Percentiles rank a stretch among this genome's conserved stretches.
phyloP scores from a whole-genome alignment of 2,797 vertebrate genomes.

The Tokudaia muenninki region DNA sequence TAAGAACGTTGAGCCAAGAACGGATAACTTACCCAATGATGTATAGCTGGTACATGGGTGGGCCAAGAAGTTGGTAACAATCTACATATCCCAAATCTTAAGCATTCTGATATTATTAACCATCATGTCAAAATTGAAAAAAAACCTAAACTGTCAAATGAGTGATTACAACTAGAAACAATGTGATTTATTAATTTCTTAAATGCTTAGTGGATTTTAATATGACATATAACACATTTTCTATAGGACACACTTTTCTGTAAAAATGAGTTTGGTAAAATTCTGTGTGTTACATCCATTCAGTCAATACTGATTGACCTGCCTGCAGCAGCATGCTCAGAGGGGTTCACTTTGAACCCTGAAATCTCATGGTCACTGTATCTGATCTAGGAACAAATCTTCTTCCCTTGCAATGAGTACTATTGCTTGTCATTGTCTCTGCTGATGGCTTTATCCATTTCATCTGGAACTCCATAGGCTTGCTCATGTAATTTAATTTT shows the following conservation, averaged over 20 bases:
- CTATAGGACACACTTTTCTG: background rate
- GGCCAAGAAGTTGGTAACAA: background rate
- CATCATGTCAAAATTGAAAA: background rate
- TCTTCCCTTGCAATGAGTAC: background rate
- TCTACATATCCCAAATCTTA: background rate
- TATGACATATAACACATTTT: background rate
- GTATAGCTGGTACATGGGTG: background rate
- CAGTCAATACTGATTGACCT: background rate
- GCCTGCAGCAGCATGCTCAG: background rate
- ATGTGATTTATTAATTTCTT: background rate
- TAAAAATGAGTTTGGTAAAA: background rate
- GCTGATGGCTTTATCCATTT: background rate
- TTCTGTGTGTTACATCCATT: background rate
- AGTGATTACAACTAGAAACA: background rate
- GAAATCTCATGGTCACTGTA: background rate
- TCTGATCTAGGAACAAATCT: background rate
- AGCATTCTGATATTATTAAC: background rate
- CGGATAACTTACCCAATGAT: slow-evolving; percentile 2
- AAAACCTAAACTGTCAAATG: background rate
- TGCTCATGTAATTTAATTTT: background rate
- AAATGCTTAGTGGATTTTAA: background rate
- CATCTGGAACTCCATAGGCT: background rate
- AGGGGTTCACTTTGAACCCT: background rate
- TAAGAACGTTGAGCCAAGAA: slow-evolving; percentile 26
- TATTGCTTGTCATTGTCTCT: background rate